phyloP scores from a whole-genome alignment of 2,888 invertebrate species.

The Apotomis capreana region DNA sequence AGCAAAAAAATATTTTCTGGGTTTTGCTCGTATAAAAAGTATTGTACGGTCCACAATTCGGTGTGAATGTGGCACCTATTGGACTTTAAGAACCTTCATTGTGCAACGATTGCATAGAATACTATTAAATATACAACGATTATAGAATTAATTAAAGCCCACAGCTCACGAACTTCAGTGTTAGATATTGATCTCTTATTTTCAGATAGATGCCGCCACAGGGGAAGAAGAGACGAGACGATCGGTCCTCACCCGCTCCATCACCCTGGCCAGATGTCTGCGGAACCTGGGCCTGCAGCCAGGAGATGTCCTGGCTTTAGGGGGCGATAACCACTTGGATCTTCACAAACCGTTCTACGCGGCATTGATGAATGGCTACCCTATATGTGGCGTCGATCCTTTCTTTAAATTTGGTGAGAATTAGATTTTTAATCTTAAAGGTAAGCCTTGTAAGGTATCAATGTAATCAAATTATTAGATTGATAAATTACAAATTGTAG shows the following conservation, averaged over 20 bases:
- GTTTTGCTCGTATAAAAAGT: too few species aligned
- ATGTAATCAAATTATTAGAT: too few species aligned
- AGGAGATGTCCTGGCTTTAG: slow-evolving; percentile 66
- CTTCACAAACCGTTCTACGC: slow-evolving; percentile 68
- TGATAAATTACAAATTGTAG: too few species aligned
- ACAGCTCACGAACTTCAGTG: too few species aligned
- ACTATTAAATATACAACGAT: too few species aligned
- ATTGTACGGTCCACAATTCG: too few species aligned
- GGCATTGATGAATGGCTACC: slow-evolving; percentile 62
- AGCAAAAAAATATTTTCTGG: too few species aligned
- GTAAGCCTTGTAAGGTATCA: too few species aligned
- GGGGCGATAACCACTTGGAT: slow-evolving; percentile 68
- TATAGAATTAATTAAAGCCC: too few species aligned
- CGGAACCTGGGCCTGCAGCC: slow-evolving; percentile 58
- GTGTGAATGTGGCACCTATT: too few species aligned
- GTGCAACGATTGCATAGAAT: too few species aligned
- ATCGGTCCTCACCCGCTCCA: slow-evolving; percentile 60
- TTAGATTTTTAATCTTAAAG: neutral
- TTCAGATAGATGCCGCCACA: slow-evolving; percentile 71
- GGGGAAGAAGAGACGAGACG: slow-evolving; percentile 63
- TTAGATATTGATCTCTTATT: neutral
- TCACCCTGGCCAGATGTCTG: slow-evolving; percentile 60
- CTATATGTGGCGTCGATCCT: slow-evolving; percentile 66
- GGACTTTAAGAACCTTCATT: too few species aligned
- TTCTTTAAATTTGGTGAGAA: slow-evolving; percentile 64